These are phyloP conservation scores for Sturmia bella DNA, from an alignment of 2,888 invertebrate species.

Conservation along the genomic window DNA sequence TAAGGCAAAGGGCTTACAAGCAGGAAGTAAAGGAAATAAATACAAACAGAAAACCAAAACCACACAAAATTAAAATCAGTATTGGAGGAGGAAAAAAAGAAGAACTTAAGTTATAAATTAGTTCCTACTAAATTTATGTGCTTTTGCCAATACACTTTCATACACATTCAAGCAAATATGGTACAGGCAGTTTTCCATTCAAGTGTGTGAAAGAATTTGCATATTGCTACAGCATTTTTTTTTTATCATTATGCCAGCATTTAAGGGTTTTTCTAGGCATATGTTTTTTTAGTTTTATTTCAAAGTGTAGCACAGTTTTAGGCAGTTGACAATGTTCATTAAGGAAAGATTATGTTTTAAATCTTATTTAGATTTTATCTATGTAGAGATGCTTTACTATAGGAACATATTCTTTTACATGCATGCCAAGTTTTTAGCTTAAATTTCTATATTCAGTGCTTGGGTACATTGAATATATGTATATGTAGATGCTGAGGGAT, in stretches of 20 bases:
- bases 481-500: no score
- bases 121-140: slow-evolving; percentile 52
- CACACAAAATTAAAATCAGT: slow-evolving; percentile 24
- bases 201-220: not conserved
- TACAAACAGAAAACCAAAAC: slow-evolving; percentile 20
- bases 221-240: not conserved
- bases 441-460: no score
- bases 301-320: slow-evolving; percentile 60
- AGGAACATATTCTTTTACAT: not conserved
- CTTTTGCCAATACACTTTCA: slow-evolving; percentile 9
- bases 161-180: not conserved
- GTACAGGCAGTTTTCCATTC: not conserved
- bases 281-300: slow-evolving; percentile 25
- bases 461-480: no score
- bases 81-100: slow-evolving; percentile 22
- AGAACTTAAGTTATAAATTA: slow-evolving; percentile 65
- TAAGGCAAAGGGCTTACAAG: slow-evolving; percentile 1
- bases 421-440: no score
- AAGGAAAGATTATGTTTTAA: slow-evolving; percentile 5
- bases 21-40: slow-evolving; percentile 54
- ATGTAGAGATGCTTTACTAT: not conserved
- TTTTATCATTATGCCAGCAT: not conserved
- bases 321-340: slow-evolving; percentile 64
- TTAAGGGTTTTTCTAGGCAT: slow-evolving; percentile 18
- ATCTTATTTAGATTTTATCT: slow-evolving; percentile 13